Evolutionary conservation across 2,888 invertebrate genomes (phyloP), one percentile per base, ranked within the genome.

Genomic region (Cerastis leucographa): DNA sequence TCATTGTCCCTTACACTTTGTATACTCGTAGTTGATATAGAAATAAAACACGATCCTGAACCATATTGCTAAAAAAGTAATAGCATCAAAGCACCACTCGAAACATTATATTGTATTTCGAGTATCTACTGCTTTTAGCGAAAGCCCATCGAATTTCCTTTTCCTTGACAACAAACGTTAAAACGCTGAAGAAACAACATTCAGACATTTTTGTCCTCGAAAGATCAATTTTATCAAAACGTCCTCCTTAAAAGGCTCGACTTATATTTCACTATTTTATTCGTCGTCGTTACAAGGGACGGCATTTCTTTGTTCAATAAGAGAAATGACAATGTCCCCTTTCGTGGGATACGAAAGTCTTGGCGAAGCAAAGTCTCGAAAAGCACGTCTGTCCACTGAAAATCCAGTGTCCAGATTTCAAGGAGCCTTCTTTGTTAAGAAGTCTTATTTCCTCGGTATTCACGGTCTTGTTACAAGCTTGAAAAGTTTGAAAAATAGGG

Each of bases 321-420:
- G 64, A 72, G 29, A 61, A 54, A 70, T 73, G 81, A 70, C 65
- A 66, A 84, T 67, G 74, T 73, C 81, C 70, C 44, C 64, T 84
- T 54, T 65, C 54, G 46, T 59, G 25, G 29, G 29, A 51, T 66
- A 61, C 51, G 54, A 56, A 68, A 78, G 22, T 42, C 69, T 76
- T 65, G 49, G 29, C 29, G 44, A n/a, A 59, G 67, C n/a, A 51
- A 84, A 80, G 35, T 84, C 80, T 68, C 2, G 46, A 62, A 84
- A 85, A 74, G 66, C 49, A 51, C 66, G 74, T 51, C 71, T 61
- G 65, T 66, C 61, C 22, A 42, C 40, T 66, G 64, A 65, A 71
- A 75, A 66, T 69, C 76, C 35, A 68, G 85, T 56, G 85, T 46
- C 85, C 81, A 85, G 82, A 74, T 68, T 82, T 75, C 46, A 42